phyloP scores from a whole-genome alignment of 1,140 invertebrate genomes.

The Tetramorium parvispinum region DNA sequence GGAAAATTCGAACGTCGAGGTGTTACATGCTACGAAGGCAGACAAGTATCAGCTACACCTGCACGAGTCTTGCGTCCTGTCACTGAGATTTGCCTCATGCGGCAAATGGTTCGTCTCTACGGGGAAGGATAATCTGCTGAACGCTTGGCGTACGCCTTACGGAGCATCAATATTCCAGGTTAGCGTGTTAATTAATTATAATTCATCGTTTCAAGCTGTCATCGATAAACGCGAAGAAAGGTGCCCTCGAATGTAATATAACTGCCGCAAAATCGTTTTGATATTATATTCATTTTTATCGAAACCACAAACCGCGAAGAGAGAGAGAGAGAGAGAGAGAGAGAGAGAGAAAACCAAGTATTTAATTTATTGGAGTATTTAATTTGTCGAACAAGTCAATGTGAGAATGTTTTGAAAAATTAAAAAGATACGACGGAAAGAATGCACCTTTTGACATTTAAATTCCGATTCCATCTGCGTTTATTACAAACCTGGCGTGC shows the following conservation, averaged over 20 bases:
- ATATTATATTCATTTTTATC: not conserved
- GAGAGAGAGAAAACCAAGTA: not conserved
- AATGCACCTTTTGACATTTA: conserved; percentile 2
- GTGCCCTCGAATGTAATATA: not conserved
- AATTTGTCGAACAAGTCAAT: not conserved
- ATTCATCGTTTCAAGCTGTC: not conserved
- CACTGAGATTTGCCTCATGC: conserved; percentile 97
- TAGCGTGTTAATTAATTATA: conserved; percentile 7
- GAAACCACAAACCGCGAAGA: not conserved
- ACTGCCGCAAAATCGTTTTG: not conserved
- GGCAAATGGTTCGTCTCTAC: conserved; percentile 99
- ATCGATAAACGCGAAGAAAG: not conserved
- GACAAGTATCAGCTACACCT: conserved; percentile 99
- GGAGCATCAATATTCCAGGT: conserved; percentile 99
- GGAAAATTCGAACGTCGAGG: conserved; percentile 99
- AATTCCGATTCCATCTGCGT: not conserved
- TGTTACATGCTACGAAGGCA: conserved; percentile 97
- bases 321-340: not conserved
- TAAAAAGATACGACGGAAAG: not conserved
- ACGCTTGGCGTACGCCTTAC: conserved; percentile 99
- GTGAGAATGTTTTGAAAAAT: not conserved
- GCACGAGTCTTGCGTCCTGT: conserved; percentile 99
- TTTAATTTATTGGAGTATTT: not conserved
- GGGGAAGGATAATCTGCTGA: conserved; percentile 99
- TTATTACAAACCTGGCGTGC: conserved; percentile 25